Evolutionary conservation across 2,113 vertebrate genomes (phyloP).

Genomic region (Eonycteris spelaea): DNA sequence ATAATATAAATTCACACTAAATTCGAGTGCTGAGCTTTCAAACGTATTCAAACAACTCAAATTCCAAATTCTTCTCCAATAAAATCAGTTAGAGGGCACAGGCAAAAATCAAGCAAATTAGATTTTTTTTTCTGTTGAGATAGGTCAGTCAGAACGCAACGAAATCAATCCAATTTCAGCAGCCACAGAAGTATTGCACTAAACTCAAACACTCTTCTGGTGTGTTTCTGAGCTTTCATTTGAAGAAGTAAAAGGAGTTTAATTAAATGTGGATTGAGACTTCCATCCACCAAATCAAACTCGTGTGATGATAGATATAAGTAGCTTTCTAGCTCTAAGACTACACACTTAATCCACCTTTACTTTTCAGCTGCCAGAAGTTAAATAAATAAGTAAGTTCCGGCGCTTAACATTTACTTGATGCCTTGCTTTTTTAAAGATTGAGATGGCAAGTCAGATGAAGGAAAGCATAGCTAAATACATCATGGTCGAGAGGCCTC

Average conservation of each 20-base stretch:
- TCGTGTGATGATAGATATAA: slow-evolving; percentile 60
- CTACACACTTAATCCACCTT: slow-evolving; percentile 50
- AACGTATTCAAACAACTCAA: not conserved
- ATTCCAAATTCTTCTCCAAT: slow-evolving; percentile 28
- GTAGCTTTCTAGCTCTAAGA: slow-evolving; percentile 49
- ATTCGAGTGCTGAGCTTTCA: not conserved
- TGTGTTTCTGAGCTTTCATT: slow-evolving; percentile 52
- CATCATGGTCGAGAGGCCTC: not conserved
- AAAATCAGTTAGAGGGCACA: not conserved
- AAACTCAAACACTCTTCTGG: slow-evolving; percentile 8
- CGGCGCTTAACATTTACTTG: slow-evolving; percentile 40
- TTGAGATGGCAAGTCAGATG: slow-evolving; percentile 42
- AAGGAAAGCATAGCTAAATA: not conserved
- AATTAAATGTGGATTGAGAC: slow-evolving; percentile 76
- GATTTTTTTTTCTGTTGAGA: slow-evolving; percentile 11
- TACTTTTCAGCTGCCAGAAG: slow-evolving; percentile 53
- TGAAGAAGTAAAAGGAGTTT: slow-evolving; percentile 72
- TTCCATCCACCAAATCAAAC: slow-evolving; percentile 32
- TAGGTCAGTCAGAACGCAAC: slow-evolving; percentile 20
- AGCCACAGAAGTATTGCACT: slow-evolving; percentile 27
- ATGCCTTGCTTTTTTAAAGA: slow-evolving; percentile 46
- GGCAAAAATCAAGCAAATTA: not conserved
- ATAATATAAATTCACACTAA: not conserved
- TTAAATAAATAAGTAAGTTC: slow-evolving; percentile 51
- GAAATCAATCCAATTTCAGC: slow-evolving; percentile 53